A percentile compares a stretch with the other conserved stretches of the same genome.
These are phyloP conservation scores for Hydropsyche tenuis DNA, from an alignment of 1,140 invertebrate genomes.

Conservation along the genomic window DNA sequence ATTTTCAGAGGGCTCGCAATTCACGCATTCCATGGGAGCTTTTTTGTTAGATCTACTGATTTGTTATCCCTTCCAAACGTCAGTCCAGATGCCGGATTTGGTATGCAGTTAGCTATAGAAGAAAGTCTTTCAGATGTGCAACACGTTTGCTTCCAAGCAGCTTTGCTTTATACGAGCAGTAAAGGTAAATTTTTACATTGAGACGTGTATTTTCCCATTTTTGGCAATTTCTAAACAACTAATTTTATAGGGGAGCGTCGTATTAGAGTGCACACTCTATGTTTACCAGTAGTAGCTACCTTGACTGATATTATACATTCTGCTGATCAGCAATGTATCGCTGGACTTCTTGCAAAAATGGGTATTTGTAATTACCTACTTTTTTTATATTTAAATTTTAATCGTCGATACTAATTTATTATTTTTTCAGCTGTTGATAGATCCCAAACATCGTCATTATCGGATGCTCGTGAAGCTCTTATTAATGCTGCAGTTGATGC, in stretches of 20 bases:
- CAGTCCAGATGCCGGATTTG: slow-evolving; percentile 97
- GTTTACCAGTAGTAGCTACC: slow-evolving; percentile 86
- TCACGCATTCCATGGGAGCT: slow-evolving; percentile 99
- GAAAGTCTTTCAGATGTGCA: slow-evolving; percentile 87
- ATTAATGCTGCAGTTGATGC: slow-evolving; percentile 95
- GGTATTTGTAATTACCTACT: slow-evolving; percentile 65
- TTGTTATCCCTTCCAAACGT: slow-evolving; percentile 95
- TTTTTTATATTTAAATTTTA: not conserved
- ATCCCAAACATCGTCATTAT: slow-evolving; percentile 81
- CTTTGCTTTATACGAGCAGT: slow-evolving; percentile 96
- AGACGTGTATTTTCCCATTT: no score
- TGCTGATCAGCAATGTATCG: slow-evolving; percentile 95
- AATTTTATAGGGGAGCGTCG: slow-evolving; percentile 81
- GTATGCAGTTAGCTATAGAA: slow-evolving; percentile 96
- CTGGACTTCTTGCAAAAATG: slow-evolving; percentile 94
- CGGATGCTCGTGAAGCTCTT: slow-evolving; percentile 94
- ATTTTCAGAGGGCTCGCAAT: slow-evolving; percentile 83
- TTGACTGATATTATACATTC: slow-evolving; percentile 86
- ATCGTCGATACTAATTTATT: not conserved
- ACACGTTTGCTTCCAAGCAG: slow-evolving; percentile 96
- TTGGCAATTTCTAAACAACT: no score
- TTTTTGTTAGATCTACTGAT: slow-evolving; percentile 98
- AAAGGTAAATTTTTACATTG: slow-evolving; percentile 72
- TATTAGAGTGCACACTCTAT: slow-evolving; percentile 97
- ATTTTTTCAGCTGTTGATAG: slow-evolving; percentile 85